These are phyloP conservation scores for Lepilemur ruficaudatus DNA, from an alignment of 2,797 vertebrate genomes.

Conservation along the genomic window DNA sequence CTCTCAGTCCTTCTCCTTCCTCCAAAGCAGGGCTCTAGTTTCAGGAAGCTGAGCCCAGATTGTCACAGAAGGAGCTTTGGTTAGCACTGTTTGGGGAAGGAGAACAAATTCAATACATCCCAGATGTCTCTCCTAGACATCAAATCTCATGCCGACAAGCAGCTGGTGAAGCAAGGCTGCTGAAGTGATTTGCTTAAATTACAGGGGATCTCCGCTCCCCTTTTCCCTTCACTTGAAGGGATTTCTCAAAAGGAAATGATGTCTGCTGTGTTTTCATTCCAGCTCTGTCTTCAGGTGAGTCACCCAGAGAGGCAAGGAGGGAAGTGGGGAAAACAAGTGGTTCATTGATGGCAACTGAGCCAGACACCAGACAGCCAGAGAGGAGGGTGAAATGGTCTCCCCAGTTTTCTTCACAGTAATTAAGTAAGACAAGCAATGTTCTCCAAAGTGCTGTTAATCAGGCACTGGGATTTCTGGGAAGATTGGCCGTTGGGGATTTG, in stretches of 20 bases:
- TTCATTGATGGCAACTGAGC: not conserved
- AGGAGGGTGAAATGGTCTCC: not conserved
- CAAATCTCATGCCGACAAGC: not conserved
- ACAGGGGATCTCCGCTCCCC: not conserved
- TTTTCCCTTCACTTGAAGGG: not conserved
- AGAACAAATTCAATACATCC: not conserved
- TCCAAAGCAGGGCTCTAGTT: not conserved
- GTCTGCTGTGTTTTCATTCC: not conserved
- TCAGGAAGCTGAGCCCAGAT: not conserved
- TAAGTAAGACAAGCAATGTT: not conserved
- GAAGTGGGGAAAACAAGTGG: not conserved
- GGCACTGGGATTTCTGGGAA: slow-evolving; percentile 9
- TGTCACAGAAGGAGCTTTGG: not conserved
- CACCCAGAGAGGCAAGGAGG: not conserved
- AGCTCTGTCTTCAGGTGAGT: not conserved
- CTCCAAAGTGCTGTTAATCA: not conserved
- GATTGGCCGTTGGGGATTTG: not conserved
- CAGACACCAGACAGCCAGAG: not conserved
- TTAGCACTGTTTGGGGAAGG: not conserved
- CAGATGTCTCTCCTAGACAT: not conserved
- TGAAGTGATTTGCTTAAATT: not conserved
- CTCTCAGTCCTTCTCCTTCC: not conserved
- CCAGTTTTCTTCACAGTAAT: not conserved
- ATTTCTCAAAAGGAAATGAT: not conserved
- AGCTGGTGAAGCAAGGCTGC: not conserved